Base-by-base conservation (phyloP, 2,888 invertebrate species). In the Cristatella mucedo region DNA sequence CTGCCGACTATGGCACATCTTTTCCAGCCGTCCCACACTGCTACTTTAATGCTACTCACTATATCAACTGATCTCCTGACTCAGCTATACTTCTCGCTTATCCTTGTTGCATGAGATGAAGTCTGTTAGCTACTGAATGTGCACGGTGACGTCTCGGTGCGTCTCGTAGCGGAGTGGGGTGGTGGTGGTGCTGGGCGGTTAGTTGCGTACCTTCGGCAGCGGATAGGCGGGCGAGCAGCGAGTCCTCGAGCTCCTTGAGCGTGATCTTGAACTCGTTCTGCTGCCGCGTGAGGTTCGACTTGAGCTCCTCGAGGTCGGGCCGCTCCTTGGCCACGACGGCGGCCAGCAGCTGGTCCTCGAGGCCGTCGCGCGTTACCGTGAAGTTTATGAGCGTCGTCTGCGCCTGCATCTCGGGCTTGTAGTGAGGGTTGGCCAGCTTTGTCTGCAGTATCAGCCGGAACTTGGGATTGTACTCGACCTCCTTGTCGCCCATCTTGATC, bases 341-440 rank as follows among this genome's bases (percentile, higher is more conserved):
- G 13, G 89, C 91, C 42, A 93, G 69, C 15, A 93, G 72, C 66
- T 93, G 91, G 66, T 93, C 91, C 70, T 91, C 91, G 33, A 93
- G 69, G 6, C 91, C 93, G 60, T 91, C 91, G 55, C 85, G 75
- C 5, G 93, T 93, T 5, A 93, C 93, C 7, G 91, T 91, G 58
- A 93, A 93, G 69, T 93, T 91, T 48, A 93, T 89, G 43, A 93
- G 71, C 2, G 91, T 91, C 0, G 87, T 85, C 70, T 93, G 91
- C 11, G 93, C 93, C 69, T 93, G 91, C 83, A 93, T 85, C 72
- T 93, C 93, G 1, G 93, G 93, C 61, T 91, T 86, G 64, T 91
- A 93, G 70, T 91, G 91, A 9, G 91, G 93, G 71, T 91, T 93
- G 1, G 89, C 89, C 51, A 93, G 67, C 69, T 93, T 93, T 1